Evolutionary conservation across 2,113 vertebrate species (phyloP).

Genomic region (Morone chrysops): DNA sequence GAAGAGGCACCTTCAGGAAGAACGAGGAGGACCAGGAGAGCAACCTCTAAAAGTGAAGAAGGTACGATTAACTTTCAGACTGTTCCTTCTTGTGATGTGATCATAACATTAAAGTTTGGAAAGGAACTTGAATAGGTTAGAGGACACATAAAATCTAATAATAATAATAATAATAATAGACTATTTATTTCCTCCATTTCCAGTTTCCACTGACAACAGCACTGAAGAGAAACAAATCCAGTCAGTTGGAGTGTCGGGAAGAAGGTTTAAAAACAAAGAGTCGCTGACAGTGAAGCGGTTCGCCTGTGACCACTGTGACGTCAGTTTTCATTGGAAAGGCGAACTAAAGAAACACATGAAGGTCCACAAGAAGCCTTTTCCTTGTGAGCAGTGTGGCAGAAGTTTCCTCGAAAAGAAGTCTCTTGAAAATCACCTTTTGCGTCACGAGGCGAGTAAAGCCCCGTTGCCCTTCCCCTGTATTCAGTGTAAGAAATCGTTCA

Average conservation of each 20-base stretch:
- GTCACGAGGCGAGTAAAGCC: slow-evolving; percentile 49
- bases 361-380: slow-evolving; percentile 64
- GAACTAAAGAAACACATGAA: slow-evolving; percentile 74
- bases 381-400: slow-evolving; percentile 65
- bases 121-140: neutral
- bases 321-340: slow-evolving; percentile 68
- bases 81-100: neutral
- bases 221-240: slow-evolving; percentile 8
- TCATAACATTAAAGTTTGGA: neutral
- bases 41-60: slow-evolving; percentile 2
- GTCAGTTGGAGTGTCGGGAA: neutral
- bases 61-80: slow-evolving; percentile 7
- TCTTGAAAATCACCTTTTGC: slow-evolving; percentile 66
- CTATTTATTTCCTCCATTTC: neutral
- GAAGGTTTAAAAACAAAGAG: slow-evolving; percentile 26
- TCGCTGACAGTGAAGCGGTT: slow-evolving; percentile 47
- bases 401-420: slow-evolving; percentile 64
- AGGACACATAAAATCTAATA: neutral
- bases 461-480: slow-evolving; percentile 73
- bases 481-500: slow-evolving; percentile 68
- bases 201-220: slow-evolving; percentile 38
- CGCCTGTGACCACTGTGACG: slow-evolving; percentile 65
- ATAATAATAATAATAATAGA: no score
- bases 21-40: slow-evolving; percentile 10
- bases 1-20: slow-evolving; percentile 13